These are phyloP conservation scores for Zophobas atratus DNA, from an alignment of 1,140 invertebrate genomes.

Conservation along the genomic window DNA sequence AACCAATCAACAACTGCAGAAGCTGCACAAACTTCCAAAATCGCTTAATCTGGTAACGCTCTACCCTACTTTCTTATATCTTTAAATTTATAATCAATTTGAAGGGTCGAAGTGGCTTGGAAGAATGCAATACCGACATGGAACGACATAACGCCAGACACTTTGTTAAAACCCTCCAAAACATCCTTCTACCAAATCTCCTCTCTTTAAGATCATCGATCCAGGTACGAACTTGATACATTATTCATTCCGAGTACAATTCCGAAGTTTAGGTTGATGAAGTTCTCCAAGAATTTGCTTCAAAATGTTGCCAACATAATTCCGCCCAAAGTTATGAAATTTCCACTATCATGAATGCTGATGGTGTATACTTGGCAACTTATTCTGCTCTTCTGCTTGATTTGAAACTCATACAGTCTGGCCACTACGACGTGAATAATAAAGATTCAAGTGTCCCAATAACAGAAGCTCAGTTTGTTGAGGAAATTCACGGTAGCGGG, in stretches of 20 bases:
- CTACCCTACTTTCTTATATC: conserved; percentile 47
- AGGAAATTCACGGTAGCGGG: conserved; percentile 91
- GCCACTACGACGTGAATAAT: conserved; percentile 80
- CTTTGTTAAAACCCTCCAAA: conserved; percentile 81
- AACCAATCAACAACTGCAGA: conserved; percentile 71
- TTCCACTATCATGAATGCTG: conserved; percentile 92
- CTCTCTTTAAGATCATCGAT: conserved; percentile 81
- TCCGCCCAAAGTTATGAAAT: conserved; percentile 73
- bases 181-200: conserved; percentile 81
- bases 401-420: conserved; percentile 82
- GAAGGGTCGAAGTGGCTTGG: conserved; percentile 70
- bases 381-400: conserved; percentile 89
- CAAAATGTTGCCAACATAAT: conserved; percentile 91
- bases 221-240: conserved; percentile 69
- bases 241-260: conserved; percentile 10
- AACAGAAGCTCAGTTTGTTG: conserved; percentile 88
- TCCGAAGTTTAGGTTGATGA: conserved; percentile 80
- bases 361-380: conserved; percentile 93
- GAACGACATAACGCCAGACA: conserved; percentile 85
- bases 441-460: conserved; percentile 78
- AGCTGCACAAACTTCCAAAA: conserved; percentile 78
- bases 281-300: conserved; percentile 91
- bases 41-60: conserved; percentile 71
- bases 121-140: conserved; percentile 81
- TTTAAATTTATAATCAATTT: conserved; percentile 46